A percentile compares a stretch with the other conserved stretches of the same genome.
Evolutionary conservation across 2,888 invertebrate species (phyloP).

Genomic region (Neuroscelio doddi): DNA sequence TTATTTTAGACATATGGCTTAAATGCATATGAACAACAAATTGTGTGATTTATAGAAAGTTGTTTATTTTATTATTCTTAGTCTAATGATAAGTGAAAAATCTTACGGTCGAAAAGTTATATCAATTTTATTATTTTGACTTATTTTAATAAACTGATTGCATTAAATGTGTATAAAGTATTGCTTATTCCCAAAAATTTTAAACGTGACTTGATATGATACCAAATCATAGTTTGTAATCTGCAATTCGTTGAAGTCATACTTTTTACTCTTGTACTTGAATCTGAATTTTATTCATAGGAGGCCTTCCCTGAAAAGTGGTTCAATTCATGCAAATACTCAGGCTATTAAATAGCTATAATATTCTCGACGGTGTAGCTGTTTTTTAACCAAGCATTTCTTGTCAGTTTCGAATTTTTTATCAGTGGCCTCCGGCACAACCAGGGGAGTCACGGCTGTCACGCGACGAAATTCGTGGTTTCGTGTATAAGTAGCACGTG

Average conservation of each 20-base stretch:
- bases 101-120: no score
- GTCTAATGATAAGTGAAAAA: no score
- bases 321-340: conserved; percentile 43
- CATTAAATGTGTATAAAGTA: no score
- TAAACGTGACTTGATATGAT: no score
- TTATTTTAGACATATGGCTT: no score
- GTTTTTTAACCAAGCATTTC: conserved; percentile 28
- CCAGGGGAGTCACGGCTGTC: conserved; percentile 31
- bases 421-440: conserved; percentile 29
- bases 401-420: conserved; percentile 40
- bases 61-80: no score
- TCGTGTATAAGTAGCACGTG: conserved; percentile 41
- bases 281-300: conserved; percentile 12
- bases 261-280: background rate
- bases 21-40: no score
- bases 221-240: no score
- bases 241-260: background rate
- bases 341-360: conserved; percentile 38
- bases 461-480: conserved; percentile 40
- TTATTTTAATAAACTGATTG: no score
- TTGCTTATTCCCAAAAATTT: no score
- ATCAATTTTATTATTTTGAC: no score
- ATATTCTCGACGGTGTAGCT: conserved; percentile 33
- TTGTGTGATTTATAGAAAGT: no score
- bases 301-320: conserved; percentile 20